These are phyloP conservation scores for Eospalax fontanierii DNA, from an alignment of 2,797 vertebrate genomes.

Conservation along the genomic window DNA sequence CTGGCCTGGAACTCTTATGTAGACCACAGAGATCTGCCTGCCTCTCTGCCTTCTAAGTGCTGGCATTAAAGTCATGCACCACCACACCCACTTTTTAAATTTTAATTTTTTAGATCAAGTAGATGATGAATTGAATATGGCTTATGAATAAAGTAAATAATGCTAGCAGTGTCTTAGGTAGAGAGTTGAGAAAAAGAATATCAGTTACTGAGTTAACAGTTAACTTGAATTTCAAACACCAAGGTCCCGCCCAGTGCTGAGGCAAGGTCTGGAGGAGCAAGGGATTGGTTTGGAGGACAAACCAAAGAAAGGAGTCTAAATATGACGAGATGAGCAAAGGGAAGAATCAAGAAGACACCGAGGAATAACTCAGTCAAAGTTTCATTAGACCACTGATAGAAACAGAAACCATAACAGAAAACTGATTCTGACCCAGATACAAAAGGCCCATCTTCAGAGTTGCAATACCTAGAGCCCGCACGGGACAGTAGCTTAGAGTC, in stretches of 20 bases:
- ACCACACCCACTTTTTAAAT: too few species aligned
- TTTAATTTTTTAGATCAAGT: too few species aligned
- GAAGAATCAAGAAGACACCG: background rate
- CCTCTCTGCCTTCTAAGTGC: too few species aligned
- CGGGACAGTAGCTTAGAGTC: background rate
- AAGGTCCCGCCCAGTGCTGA: background rate
- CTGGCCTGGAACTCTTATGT: too few species aligned
- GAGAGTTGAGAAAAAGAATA: background rate
- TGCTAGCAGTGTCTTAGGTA: background rate
- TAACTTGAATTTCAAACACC: background rate
- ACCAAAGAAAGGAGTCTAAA: background rate
- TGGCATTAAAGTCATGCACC: too few species aligned
- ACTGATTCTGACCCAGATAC: background rate
- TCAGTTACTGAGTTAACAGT: background rate
- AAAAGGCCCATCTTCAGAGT: background rate
- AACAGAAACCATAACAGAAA: background rate
- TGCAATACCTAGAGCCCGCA: background rate
- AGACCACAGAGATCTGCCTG: too few species aligned
- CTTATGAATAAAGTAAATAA: constrained; percentile 44
- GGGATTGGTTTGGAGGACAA: background rate
- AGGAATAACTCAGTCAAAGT: background rate
- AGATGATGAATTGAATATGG: background rate
- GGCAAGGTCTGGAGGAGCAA: background rate
- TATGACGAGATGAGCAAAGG: background rate
- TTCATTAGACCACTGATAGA: background rate